A percentile compares a stretch with the other conserved stretches of the same genome.
phyloP scores from a whole-genome alignment of 2,797 vertebrate genomes.

The Cyprinella venusta region DNA sequence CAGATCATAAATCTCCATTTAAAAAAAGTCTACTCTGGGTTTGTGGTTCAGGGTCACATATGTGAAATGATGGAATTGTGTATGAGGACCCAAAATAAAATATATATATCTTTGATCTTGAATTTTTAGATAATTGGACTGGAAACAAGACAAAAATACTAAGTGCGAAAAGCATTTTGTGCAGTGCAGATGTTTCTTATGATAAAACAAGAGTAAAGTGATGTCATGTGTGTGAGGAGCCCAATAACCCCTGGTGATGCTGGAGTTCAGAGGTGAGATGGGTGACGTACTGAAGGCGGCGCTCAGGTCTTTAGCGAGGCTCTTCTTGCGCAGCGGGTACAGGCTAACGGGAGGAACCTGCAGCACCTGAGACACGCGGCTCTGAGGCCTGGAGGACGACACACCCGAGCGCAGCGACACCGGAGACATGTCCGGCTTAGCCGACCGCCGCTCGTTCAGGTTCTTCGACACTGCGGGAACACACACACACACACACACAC shows the following conservation, averaged over 20 bases:
- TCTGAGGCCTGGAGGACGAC: constrained; percentile 83
- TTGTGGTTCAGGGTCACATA: too few relatives aligned
- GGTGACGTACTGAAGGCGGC: constrained; percentile 80
- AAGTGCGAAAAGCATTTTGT: too few relatives aligned
- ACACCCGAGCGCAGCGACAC: constrained; percentile 85
- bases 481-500: constrained; percentile 9
- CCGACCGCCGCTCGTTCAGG: constrained; percentile 86
- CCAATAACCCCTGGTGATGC: not conserved
- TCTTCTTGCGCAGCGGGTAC: constrained; percentile 90
- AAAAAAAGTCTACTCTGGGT: too few relatives aligned
- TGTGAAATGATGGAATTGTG: not conserved
- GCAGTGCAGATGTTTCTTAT: too few relatives aligned
- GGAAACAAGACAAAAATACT: too few relatives aligned
- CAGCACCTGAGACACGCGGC: constrained; percentile 92
- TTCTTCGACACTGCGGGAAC: constrained; percentile 88
- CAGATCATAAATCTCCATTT: too few relatives aligned
- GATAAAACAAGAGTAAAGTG: too few relatives aligned
- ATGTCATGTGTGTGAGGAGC: too few relatives aligned
- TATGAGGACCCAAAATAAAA: not conserved
- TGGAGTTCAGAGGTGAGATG: not conserved
- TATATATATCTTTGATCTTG: too few relatives aligned
- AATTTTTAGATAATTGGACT: too few relatives aligned
- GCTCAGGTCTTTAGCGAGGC: constrained; percentile 83
- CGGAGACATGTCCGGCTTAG: constrained; percentile 92
- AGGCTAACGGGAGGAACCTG: constrained; percentile 91